These are phyloP conservation scores for Mus minutoides DNA, from an alignment of 2,797 vertebrate genomes.

Conservation along the genomic window DNA sequence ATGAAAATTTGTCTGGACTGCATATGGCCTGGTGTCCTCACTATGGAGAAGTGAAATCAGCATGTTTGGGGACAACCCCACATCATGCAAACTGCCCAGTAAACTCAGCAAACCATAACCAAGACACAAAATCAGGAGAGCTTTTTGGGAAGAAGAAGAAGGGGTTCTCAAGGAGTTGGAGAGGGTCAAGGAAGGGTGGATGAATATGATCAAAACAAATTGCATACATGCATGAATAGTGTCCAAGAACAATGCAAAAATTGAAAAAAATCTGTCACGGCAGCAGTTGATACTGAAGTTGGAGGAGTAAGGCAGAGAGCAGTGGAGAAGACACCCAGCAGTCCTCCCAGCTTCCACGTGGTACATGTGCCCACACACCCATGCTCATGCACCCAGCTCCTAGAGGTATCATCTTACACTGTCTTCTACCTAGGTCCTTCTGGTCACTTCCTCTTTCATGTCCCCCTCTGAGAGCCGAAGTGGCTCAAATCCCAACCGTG, in stretches of 20 bases:
- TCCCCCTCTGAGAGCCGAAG: conserved; percentile 94
- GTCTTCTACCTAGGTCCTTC: conserved; percentile 88
- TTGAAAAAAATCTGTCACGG: neutral
- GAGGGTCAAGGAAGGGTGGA: neutral
- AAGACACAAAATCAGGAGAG: neutral
- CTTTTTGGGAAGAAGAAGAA: neutral
- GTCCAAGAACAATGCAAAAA: neutral
- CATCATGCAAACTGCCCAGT: neutral
- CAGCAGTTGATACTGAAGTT: neutral
- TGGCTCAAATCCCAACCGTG: conserved; percentile 90
- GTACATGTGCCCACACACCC: neutral
- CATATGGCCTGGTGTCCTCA: neutral
- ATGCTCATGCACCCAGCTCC: neutral
- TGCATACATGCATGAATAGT: neutral
- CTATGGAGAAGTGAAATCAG: neutral
- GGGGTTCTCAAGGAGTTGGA: neutral
- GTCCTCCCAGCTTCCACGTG: neutral
- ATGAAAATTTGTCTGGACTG: neutral
- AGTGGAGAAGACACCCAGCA: neutral
- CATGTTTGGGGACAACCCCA: neutral
- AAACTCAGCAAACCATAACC: neutral
- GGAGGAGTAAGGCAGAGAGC: neutral
- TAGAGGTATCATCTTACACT: neutral
- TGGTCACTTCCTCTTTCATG: conserved; percentile 96
- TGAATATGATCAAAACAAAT: neutral